These are phyloP conservation scores for Eristalis intricaria DNA, from an alignment of 2,888 invertebrate genomes.

Conservation along the genomic window DNA sequence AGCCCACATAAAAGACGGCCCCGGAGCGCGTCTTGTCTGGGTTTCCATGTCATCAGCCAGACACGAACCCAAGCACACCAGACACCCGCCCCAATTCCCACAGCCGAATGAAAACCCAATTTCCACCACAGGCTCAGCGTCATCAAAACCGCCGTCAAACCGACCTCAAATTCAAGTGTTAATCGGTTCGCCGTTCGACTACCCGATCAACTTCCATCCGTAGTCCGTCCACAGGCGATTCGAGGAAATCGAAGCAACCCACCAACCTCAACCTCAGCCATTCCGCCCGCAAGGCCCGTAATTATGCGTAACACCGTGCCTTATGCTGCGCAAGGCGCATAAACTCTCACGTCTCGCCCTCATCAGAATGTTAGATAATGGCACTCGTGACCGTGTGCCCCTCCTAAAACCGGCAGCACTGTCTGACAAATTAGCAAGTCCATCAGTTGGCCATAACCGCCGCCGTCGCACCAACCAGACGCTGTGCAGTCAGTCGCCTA, in stretches of 20 bases:
- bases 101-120: not conserved
- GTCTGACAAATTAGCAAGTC: conserved; percentile 71
- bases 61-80: conserved; percentile 60
- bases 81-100: not conserved
- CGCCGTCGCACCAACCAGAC: not conserved
- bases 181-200: not conserved
- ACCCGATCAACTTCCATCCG: not conserved
- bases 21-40: no score
- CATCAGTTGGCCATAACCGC: conserved; percentile 55
- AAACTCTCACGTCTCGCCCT: conserved; percentile 38
- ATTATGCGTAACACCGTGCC: conserved; percentile 31
- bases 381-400: conserved; percentile 68
- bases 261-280: conserved; percentile 27
- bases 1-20: no score
- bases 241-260: conserved; percentile 38
- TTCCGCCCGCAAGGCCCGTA: conserved; percentile 46
- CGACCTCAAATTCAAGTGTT: conserved; percentile 7
- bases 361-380: conserved; percentile 65
- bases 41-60: no score
- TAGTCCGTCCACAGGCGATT: conserved; percentile 32
- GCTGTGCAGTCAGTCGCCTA: not conserved
- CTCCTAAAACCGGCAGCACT: conserved; percentile 59
- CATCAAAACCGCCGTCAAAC: conserved; percentile 8
- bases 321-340: conserved; percentile 48
- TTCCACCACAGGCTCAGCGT: conserved; percentile 11